Base-by-base conservation (phyloP, 2,888 invertebrate species). In the Argyra leucocephala region DNA sequence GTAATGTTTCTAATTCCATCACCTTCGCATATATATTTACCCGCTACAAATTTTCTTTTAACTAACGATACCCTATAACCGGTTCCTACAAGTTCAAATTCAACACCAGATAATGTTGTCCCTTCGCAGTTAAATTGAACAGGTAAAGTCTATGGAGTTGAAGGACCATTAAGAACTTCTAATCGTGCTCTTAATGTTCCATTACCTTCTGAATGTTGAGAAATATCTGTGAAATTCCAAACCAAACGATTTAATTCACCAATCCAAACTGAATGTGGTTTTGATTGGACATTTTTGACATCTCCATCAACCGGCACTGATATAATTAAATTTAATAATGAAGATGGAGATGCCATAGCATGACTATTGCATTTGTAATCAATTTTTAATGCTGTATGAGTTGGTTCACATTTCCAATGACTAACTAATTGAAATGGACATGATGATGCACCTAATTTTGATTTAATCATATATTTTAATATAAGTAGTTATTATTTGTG, bases 41-140 rank as follows among this genome's bases (percentile, higher is more conserved):
- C 98, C 69, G 97, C 93, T 69, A 96, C 90, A 80, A 97, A 96
- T 74, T 96, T 88, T 72, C 94, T 87, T 80, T 97, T 97, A 67
- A 96, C 91, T 75, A 98, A 86, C 65, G 97, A 98, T 70, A 98
- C 83, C 71, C 97, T 86, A 81, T 97, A 98, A 6, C 96, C 96
- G 69, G 88, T 83, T 63, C 95, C 95, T 69, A 89, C 84, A 62
- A 98, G 83, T 77, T 94, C 93, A 78, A 98, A 94, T 75, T 96
- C 95, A 66, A 95, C 89, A 65, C 96, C 96, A 18, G 97, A 97
- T 59, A 98, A 82, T 6, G 95, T 96, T 57, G 96, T 92, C 65
- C 96, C 96, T 79, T 96, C 95, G 78, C 95, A 95, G 78, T 94
- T 91, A 78, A 98, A 98, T 80, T 96, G 95, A 9, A 94, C 89